Base-by-base conservation (phyloP, 1,140 invertebrate species). In the Brachionus rubens region DNA sequence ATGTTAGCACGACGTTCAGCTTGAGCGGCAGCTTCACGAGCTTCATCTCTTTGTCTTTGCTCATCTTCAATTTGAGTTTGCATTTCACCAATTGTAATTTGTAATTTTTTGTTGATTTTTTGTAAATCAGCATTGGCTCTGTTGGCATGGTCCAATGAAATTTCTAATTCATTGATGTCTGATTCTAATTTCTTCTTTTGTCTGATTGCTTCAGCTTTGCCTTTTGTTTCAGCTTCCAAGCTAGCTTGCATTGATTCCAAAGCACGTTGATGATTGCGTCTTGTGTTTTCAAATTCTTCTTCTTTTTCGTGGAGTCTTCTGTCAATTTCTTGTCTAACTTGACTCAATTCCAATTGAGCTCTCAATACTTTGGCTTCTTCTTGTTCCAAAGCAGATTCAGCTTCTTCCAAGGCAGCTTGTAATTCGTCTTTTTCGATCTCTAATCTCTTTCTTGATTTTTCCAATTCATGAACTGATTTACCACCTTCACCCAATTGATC, bases 381-480 rank as follows among this genome's bases (percentile, higher is more conserved):
- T 84, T 98, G 94, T 89, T 99, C 96, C 52, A 99, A 89, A 80
- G 96, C 96, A 78, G 94, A 90, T 86, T 99, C 96, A 79, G 96
- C 96, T 87, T 99, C 96, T 85, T 99, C 96, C 70, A 99, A 89
- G 80, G 96, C 96, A 77, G 95, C 93, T 86, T 98, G 95, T 4
- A 99, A 90, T 85, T 99, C 96, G 82, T 99, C 96, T 87, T 98
- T 99, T 86, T 99, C 96, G 83, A 94, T 91, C 88, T 99, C 96
- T 79, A 99, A 88, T 79, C 96, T 91, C 85, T 97, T 98, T 82
- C 94, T 91, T 77, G 92, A 90, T 88, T 99, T 99, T 84, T 98
- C 96, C 81, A 98, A 92, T 87, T 99, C 96, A 85, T 99, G 96
- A 79, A 97, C 95, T 76, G 80, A 48, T 14, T 68, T 68, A 80